Evolutionary conservation across 2,888 invertebrate species (phyloP), one percentile per base, ranked within the genome.

Genomic region (Eumerus sabulonum): DNA sequence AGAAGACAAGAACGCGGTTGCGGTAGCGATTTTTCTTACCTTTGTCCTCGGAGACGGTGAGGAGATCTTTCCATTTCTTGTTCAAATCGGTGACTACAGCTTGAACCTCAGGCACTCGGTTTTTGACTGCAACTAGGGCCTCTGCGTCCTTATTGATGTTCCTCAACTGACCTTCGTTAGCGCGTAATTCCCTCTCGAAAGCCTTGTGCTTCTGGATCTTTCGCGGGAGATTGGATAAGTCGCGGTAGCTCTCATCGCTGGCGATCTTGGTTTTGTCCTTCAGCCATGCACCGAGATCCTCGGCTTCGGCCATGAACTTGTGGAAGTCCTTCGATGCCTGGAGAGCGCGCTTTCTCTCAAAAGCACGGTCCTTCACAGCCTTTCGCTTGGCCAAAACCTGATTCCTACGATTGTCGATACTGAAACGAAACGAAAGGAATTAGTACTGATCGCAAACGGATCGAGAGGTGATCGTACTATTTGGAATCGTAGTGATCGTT

Each of bases 121-220:
- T 93, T 68, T 93, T 93, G 81, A 93, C 92, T 0, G 92, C 92
- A 71, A 95, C 92, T 77, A 96, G 88, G 0, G 92, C 92, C 84
- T 94, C 92, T 1, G 95, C 95, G 68, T 91, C 90, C 90, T 96
- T 96, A 83, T 95, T 96, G 0, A 98, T 94, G 17, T 94, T 93
- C 56, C 97, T 90, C 9, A 98, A 90, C 85, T 98, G 95, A 12
- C 96, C 97, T 88, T 98, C 97, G 85, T 98, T 99, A 0, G 98
- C 97, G 53, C 96, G 92, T 16, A 99, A 89, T 86, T 99, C 99
- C 0, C 98, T 91, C 85, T 98, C 98, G 86, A 99, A 98, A 0
- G 98, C 98, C 88, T 98, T 96, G 86, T 99, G 99, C 86, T 98
- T 98, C 89, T 98, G 97, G 0, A 98, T 89, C 87, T 98, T 98